Conservation (phyloP, 2,888 invertebrate genomes). For the Tetheella fluctuosa region DNA sequence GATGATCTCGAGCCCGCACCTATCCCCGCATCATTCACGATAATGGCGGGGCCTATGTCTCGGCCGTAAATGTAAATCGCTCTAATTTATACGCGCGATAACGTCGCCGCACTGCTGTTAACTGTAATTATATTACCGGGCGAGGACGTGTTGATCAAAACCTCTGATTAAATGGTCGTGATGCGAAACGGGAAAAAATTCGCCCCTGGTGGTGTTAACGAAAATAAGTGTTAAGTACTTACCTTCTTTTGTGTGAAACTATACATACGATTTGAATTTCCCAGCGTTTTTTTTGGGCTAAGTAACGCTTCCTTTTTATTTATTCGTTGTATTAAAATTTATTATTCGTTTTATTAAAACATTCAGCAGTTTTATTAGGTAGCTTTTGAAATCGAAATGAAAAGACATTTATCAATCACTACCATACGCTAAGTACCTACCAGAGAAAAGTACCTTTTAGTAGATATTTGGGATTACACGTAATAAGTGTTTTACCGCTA, state of each 20-base stretch:
- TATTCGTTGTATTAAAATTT: too few species aligned
- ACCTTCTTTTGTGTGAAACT: too few species aligned
- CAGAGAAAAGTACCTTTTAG: too few species aligned
- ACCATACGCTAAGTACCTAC: too few species aligned
- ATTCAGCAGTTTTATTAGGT: too few species aligned
- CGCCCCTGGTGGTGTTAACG: conserved; percentile 37
- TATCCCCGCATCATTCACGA: conserved; percentile 79
- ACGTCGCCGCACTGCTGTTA: conserved; percentile 83
- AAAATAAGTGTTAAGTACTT: neutral
- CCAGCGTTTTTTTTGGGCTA: too few species aligned
- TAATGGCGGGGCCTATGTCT: conserved; percentile 77
- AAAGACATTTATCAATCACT: too few species aligned
- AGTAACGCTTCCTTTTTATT: too few species aligned
- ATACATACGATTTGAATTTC: too few species aligned
- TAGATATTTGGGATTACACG: neutral
- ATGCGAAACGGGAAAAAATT: conserved; percentile 66
- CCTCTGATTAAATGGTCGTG: conserved; percentile 74
- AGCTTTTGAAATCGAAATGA: too few species aligned
- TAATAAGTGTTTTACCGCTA: conserved; percentile 44
- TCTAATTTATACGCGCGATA: conserved; percentile 83
- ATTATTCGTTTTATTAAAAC: too few species aligned
- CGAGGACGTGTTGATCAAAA: conserved; percentile 83
- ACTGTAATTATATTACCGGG: conserved; percentile 83
- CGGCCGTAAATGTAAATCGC: conserved; percentile 82
- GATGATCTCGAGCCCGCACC: conserved; percentile 69